Evolutionary conservation across 2,113 vertebrate genomes (phyloP), one percentile per base, ranked within the genome.

Genomic region (Lycocorax pyrrhopterus): DNA sequence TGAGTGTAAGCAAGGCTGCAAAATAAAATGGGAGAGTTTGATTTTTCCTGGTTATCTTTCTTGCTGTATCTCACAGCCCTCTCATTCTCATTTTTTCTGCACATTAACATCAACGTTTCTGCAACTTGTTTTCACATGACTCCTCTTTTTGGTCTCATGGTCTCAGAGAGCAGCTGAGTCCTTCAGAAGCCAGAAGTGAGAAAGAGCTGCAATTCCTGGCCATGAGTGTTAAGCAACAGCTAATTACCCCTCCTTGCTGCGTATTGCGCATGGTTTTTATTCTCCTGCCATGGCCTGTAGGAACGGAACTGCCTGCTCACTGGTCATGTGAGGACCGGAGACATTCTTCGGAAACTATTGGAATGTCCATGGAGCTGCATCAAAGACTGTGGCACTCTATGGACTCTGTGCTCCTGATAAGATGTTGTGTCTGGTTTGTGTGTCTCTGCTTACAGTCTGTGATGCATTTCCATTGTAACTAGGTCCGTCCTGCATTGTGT

Each of bases 401-500:
- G 35, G 29, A 23, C 18, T 32, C n/a, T 52, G 37, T 81, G 29
- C 55, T 41, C 18, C 23, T 35, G 18, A 35, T 26, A 43, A 76
- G 25, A 11, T 29, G 12, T 26, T 72, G 6, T 30, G 18, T 15
- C 21, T 26, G 18, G 13, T 60, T 44, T 35, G 16, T 56, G 27
- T 51, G 27, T 55, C 26, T 67, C 33, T 64, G 56, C 60, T 67
- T 33, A 78, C 12, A 44, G 32, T 63, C 15, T 35, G 3, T n/a
- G 43, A 29, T 49, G 10, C 68, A 11, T 94, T 95, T 84, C 29
- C 52, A 13, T 84, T 91, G 58, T 73, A 43, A 69, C 51, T 90
- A 98, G 98, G 55, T 97, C 51, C 56, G 29, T 21, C 71, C 97
- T 71, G 78, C 79, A 27, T 95, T 98, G 59, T 95, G 95, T n/a